These are phyloP conservation scores for Scolopax bukidnonensis DNA, from an alignment of 2,797 vertebrate genomes.

Conservation along the genomic window DNA sequence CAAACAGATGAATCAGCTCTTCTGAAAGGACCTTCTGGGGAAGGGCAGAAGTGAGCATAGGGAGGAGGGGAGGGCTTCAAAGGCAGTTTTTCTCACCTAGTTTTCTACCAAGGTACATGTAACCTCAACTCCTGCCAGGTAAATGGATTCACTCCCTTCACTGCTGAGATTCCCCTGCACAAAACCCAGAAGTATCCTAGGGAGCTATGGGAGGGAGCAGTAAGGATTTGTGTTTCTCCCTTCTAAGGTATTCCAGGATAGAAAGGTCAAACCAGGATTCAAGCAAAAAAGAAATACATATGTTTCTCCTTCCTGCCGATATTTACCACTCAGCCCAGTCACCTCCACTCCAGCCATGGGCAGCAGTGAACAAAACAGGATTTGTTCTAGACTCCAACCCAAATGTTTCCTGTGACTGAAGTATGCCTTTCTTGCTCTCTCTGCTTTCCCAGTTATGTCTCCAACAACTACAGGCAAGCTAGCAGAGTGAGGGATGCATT, in stretches of 20 bases:
- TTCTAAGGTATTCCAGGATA: background rate
- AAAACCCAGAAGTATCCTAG: background rate
- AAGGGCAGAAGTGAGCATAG: background rate
- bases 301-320: rapidly evolving
- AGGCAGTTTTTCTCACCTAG: background rate
- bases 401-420: background rate
- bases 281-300: background rate
- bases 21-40: background rate
- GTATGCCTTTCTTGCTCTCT: background rate
- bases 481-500: background rate
- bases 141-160: background rate
- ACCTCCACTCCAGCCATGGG: background rate
- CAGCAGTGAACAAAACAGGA: background rate
- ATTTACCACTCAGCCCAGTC: background rate
- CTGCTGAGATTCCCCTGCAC: background rate
- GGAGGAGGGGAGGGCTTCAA: background rate
- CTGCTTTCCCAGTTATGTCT: background rate
- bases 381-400: background rate
- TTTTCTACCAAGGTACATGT: background rate
- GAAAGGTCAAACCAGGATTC: background rate
- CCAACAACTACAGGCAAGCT: background rate
- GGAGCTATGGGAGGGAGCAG: background rate
- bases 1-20: background rate
- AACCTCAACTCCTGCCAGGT: background rate
- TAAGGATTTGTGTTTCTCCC: background rate